Base-by-base conservation (phyloP, 2,888 invertebrate species). In the Eugnorisma glareosa region DNA sequence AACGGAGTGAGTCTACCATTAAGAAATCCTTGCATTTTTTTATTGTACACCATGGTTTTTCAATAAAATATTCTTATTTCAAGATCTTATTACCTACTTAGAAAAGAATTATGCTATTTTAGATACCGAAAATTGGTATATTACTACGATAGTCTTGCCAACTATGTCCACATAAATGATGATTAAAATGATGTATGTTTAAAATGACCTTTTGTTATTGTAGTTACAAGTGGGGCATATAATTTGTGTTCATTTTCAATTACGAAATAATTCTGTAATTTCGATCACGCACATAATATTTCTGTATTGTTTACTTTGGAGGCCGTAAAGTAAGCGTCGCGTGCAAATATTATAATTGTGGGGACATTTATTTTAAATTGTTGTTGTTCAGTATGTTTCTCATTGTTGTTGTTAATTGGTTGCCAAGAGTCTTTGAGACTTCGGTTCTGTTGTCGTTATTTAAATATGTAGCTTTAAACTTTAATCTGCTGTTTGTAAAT, bases 221-320 rank as follows among this genome's bases (percentile, higher is more conserved):
- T 24, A 40, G 37, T 75, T 81, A 81, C 68, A 87, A 85, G 87
- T 87, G 88, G 88, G 83, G 79, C 74, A 81, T 83, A 86, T 76
- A 88, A 88, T 87, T 85, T 86, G 82, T 82, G 88, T 82, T 73
- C 66, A 79, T 91, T 90, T 91, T 91, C 91, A 90, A 89, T 93
- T 92, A 89, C 91, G 75, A 84, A 81, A 89, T 81, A 76, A 82
- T 89, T 85, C 81, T 79, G 67, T 75, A 88, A 87, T 81, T 84
- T 80, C 82, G 80, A 90, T 90, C 90, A 91, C 89, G 90, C 88
- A 87, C 85, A 85, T 85, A 84, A 67, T 81, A 81, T 84, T 83
- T 82, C 69, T 88, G 86, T 82, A 88, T 89, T 89, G 88, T 86
- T 89, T 79, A 75, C 81, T 81, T 79, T 83, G 69, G 83, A 73